Base-by-base conservation (phyloP, 2,888 invertebrate genomes). In the Odontocolon sp. region DNA sequence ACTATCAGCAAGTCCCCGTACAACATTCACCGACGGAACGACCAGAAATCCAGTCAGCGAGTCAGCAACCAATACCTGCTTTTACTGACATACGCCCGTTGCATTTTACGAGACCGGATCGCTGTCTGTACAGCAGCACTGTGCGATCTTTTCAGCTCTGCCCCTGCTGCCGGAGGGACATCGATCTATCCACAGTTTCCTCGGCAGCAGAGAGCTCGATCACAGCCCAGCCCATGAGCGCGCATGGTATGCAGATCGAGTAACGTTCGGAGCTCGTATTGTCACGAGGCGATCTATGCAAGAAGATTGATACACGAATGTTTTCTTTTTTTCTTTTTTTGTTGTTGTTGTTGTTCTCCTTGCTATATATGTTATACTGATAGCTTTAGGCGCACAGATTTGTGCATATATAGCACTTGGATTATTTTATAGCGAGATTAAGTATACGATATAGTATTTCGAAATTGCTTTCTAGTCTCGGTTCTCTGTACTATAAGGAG, bases 51-150 rank as follows among this genome's bases (percentile, higher is more conserved):
- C 75, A 64, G 70, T 70, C 45, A 64, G 52, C 70, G 26, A 67
- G 54, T 57, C 66, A 61, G 59, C 70, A 56, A 59, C 36, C 69
- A 61, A 70, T 67, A 56, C 69, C 69, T 69, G 45, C 18, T 56
- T n/a, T 33, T 64, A 52, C 63, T 71, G 56, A 63, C 68, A 64
- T 72, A 38, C 68, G 70, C 64, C 57, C 66, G 52, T 23, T 61
- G 56, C 72, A 70, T 75, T 78, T 74, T 70, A 78, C 78, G 75
- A 74, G 75, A 71, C 38, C 66, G 67, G 70, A 78, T 70, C 70
- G 74, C 75, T 50, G 78, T 71, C 61, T 75, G 67, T 56, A 26
- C 36, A 23, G 26, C 61, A 28, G 50, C 50, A 11, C 14, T 57
- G 16, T 14, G 68, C 68, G 64, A 77, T 72, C 50, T 59, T 69